Percentiles rank a stretch among this genome's conserved stretches.
These are phyloP conservation scores for Chromobotia macracanthus DNA, from an alignment of 2,797 vertebrate genomes.

Conservation along the genomic window DNA sequence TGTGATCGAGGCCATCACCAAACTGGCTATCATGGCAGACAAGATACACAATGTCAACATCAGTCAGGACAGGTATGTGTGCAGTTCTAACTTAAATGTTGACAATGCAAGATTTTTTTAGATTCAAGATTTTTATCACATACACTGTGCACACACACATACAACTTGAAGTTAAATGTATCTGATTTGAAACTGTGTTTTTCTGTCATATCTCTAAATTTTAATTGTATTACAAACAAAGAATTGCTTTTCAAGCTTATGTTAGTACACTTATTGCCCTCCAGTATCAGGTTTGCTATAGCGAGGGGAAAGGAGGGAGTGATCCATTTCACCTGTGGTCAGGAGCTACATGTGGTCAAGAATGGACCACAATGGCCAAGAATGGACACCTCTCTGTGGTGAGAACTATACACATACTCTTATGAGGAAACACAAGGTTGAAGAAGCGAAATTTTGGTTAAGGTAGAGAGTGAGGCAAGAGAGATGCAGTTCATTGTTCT, in stretches of 20 bases:
- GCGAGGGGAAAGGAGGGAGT: constrained; percentile 91
- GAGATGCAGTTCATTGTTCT: neutral
- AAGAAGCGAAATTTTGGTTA: constrained; percentile 12
- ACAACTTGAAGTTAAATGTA: too few relatives aligned
- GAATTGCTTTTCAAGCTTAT: neutral
- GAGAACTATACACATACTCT: constrained; percentile 65
- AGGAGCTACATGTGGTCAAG: constrained; percentile 90
- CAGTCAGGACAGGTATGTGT: constrained; percentile 89
- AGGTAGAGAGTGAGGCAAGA: neutral
- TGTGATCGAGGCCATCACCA: constrained; percentile 92
- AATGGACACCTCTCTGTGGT: constrained; percentile 96
- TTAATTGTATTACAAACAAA: neutral
- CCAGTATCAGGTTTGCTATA: constrained; percentile 88
- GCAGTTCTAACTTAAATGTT: too few relatives aligned
- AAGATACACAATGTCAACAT: constrained; percentile 88
- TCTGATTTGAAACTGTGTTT: neutral
- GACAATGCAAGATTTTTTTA: too few relatives aligned
- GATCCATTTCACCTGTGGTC: constrained; percentile 90
- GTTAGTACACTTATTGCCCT: neutral
- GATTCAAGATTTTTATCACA: too few relatives aligned
- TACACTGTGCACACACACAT: too few relatives aligned
- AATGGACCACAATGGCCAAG: too few relatives aligned
- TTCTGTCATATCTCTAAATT: neutral
- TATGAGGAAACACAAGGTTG: neutral
- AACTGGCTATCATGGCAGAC: constrained; percentile 85